Base-by-base conservation (phyloP, 1,140 invertebrate genomes). In the Phymorhynchus buccinoides region DNA sequence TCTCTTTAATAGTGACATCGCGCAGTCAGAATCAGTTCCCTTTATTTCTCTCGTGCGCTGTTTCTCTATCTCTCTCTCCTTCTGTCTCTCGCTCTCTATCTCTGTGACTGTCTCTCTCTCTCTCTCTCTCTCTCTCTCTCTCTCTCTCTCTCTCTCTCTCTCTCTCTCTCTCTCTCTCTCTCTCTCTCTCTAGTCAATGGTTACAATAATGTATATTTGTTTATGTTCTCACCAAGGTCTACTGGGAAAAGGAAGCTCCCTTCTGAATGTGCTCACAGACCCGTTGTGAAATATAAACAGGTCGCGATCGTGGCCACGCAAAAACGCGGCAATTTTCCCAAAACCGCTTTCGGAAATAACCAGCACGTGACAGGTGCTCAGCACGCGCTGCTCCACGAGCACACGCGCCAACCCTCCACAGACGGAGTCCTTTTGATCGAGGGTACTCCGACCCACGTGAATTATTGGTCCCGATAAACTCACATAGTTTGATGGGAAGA, bases 311-410 rank as follows among this genome's bases (percentile, higher is more conserved):
- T 42, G 48, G 44, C 52, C 52, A 3, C 77, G 41, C 27, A 79
- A 7, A 30, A 79, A 79, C 0, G 77, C 41, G 27, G 77, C 77
- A 9, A 79, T 52, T n/a, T 79, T 79, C 9, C 32, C 41, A 42
- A 79, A 14, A 1, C 66, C 75, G 52, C 86, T 87, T 9, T 85
- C 56, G 22, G 80, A 85, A 22, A 85, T 80, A 30, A 87, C 78
- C 41, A 87, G 68, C 66, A 84, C 82, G 77, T 87, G 77, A 80
- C 86, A 87, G 1, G 80, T 73, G 9, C 79, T 82, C 66, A 87
- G 84, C 22, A 85, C 41, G 3, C 75, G 42, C 56, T 87, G 86
- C 30, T 87, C 86, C 16, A 85, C 32, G 30, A 87, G 39, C 16
- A 41, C 84, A 39, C 85, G 84, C 68, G 39, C 84, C 52, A 87